Conservation (phyloP, 2,797 vertebrate species). For the Apogon talboti region DNA sequence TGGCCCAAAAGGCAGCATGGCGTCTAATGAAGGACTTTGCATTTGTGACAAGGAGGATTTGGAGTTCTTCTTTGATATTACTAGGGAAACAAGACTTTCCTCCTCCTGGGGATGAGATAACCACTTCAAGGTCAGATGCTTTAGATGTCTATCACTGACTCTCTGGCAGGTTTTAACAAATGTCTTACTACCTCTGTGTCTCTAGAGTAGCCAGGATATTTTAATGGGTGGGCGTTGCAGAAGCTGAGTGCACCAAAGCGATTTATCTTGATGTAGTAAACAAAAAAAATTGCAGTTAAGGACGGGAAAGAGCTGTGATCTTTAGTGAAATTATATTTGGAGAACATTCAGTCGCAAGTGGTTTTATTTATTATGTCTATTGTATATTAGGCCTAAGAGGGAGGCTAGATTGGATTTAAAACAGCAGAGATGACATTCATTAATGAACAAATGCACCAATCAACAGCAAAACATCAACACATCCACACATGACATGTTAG, state of each 20-base stretch:
- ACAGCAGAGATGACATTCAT: slow-evolving; percentile 18
- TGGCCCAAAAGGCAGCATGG: slow-evolving; percentile 62
- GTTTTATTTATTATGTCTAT: slow-evolving; percentile 51
- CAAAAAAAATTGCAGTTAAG: slow-evolving; percentile 31
- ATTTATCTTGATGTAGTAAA: slow-evolving; percentile 46
- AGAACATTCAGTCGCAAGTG: slow-evolving; percentile 47
- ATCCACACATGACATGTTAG: slow-evolving; percentile 29
- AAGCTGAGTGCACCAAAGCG: slow-evolving; percentile 31
- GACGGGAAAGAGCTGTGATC: slow-evolving; percentile 30
- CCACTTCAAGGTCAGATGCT: slow-evolving; percentile 78
- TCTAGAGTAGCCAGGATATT: slow-evolving; percentile 58
- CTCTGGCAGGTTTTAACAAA: slow-evolving; percentile 67
- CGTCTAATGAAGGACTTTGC: slow-evolving; percentile 77
- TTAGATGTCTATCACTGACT: slow-evolving; percentile 74
- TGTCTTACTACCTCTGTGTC: slow-evolving; percentile 56
- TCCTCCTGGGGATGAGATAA: slow-evolving; percentile 72
- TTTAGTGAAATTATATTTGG: slow-evolving; percentile 39
- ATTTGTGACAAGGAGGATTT: slow-evolving; percentile 73
- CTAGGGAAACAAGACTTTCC: slow-evolving; percentile 65
- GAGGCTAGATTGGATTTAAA: slow-evolving; percentile 15
- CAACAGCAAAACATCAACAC: slow-evolving; percentile 30
- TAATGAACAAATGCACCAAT: slow-evolving; percentile 35
- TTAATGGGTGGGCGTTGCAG: slow-evolving; percentile 44
- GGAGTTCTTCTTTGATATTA: slow-evolving; percentile 70
- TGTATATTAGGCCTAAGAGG: slow-evolving; percentile 31